Evolutionary conservation across 1,140 invertebrate genomes (phyloP).

Genomic region (Drosophila sproati): DNA sequence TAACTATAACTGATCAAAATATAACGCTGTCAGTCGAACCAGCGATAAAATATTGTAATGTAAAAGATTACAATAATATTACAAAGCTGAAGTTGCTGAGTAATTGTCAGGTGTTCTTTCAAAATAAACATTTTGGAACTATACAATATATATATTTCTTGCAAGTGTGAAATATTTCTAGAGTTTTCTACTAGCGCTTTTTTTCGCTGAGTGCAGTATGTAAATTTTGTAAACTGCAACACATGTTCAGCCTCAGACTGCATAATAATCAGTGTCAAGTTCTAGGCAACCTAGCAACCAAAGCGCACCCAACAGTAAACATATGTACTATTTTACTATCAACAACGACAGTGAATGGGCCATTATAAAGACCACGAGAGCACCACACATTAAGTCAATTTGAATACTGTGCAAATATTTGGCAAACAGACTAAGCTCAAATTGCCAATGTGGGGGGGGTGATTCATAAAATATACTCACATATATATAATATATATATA

Average conservation of each 20-base stretch:
- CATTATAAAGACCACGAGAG: constrained; percentile 8
- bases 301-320: background rate
- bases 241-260: constrained; percentile 29
- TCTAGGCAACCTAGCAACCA: constrained; percentile 28
- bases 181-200: too few species aligned
- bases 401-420: constrained; percentile 62
- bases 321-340: constrained; percentile 1
- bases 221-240: constrained; percentile 13
- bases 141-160: too few species aligned
- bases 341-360: background rate
- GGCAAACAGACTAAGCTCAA: constrained; percentile 47
- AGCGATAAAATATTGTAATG: too few species aligned
- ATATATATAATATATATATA: constrained; percentile 7
- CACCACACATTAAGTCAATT: constrained; percentile 16
- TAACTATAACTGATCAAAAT: constrained; percentile 8
- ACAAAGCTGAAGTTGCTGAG: too few species aligned
- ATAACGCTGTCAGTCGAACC: background rate
- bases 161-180: too few species aligned
- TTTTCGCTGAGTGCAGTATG: constrained; percentile 37
- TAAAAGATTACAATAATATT: too few species aligned
- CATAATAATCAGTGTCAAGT: constrained; percentile 42
- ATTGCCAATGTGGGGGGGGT: constrained; percentile 22
- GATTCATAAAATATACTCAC: background rate
- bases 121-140: too few species aligned
- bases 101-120: too few species aligned